Evolutionary conservation across 2,888 invertebrate genomes (phyloP), one percentile per base, ranked within the genome.

Genomic region (Aporophyla lueneburgensis): DNA sequence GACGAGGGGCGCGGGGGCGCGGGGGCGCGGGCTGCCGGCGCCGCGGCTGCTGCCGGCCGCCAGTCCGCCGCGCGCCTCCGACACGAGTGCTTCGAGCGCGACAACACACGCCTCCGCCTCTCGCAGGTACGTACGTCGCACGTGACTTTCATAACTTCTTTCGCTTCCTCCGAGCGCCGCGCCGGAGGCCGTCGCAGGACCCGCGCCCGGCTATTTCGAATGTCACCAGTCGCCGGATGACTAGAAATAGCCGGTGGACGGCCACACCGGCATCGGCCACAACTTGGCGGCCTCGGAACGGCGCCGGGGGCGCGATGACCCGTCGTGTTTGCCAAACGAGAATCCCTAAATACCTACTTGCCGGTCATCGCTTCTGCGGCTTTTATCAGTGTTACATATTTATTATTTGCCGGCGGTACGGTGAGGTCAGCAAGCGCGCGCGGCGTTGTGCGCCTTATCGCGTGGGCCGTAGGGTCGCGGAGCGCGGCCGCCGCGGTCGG

Each of bases 371-470:
- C 92, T 95, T 96, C 95, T 94, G 93, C 93, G 93, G 93, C 91
- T 94, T 90, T 96, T 96, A 96, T 96, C 96, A 96, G 95, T 95
- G 95, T 96, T 96, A 96, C 96, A 96, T 96, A 96, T 96, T 96
- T 96, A 96, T 96, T 96, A 95, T 95, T 95, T 95, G 96, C 94
- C 95, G 95, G 92, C 92, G 93, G 90, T 90, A 91, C 93, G 94
- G 94, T 95, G 95, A 96, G 96, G 96, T 96, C 96, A 95, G 94
- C 93, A 90, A 82, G 95, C 92, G 94, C 89, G 92, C 94, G 94
- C 89, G 92, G 92, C 92, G 94, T 93, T 92, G 92, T 96, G 93
- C 88, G 93, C 94, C 94, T 96, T 96, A 96, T 96, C 95, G 89
- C 91, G 92, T 92, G 92, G 92, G 94, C 88, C 90, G 92, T 96